Base-by-base conservation (phyloP, 64 coral and sea anemone species). In the Montipora efflorescens region DNA sequence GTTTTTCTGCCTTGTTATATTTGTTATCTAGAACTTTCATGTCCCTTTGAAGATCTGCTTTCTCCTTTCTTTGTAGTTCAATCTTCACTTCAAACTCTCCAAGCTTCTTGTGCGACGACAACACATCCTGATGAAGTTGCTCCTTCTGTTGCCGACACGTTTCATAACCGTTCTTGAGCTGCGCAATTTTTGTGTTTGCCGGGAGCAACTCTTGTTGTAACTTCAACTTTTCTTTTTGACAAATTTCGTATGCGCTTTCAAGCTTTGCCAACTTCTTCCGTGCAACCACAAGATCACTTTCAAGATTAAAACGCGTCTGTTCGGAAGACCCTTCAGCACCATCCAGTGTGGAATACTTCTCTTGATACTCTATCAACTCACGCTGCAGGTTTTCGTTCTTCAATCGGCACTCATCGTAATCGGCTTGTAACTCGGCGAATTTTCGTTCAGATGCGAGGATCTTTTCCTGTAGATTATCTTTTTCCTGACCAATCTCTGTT, bases 181-280 rank as follows among this genome's bases (percentile, higher is more conserved):
- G 96, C 4, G 89, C 49, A 10, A 94, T 91, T 79, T 92, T 97
- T 45, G 94, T 84, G 66, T 94, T 97, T 8, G 93, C 92, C 16
- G 83, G 93, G 10, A 97, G 28, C 75, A 95, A 85, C 83, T 97
- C 89, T 84, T 92, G 89, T n/a, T 98, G 96, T 8, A 98, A 90
- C 18, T 98, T 93, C 13, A 74, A 11, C 80, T 86, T 98, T 48
- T 98, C 96, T 48, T 92, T 90, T 22, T 98, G 93, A 55, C 93
- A 92, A 5, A 23, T 83, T 64, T 98, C 96, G 61, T 95, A 98
- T 20, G 90, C 83, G 18, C 25, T 76, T 71, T 98, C 93, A 12
- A 98, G 93, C 82, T 98, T 98, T 46, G 93, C 77, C 76, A 88
- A 82, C 53, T 95, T 98, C 73, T 92, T 92, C 21, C 85, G 82